These are phyloP conservation scores for Forbesichthys papilliferus DNA, from an alignment of 2,113 vertebrate species.

Conservation along the genomic window DNA sequence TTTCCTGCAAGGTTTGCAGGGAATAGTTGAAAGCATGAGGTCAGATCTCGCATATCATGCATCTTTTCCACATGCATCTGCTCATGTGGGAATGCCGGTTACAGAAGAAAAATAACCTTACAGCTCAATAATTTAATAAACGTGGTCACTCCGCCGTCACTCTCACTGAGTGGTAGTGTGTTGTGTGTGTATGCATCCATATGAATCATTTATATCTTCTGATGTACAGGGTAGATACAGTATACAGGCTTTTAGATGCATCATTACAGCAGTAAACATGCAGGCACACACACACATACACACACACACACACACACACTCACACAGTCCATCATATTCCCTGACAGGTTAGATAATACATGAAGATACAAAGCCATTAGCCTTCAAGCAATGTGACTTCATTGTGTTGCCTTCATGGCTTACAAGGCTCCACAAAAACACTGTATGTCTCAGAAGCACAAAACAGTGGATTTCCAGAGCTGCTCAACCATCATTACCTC, in stretches of 20 bases:
- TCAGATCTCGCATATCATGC: conserved; percentile 30
- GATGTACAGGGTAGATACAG: conserved; percentile 37
- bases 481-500: conserved; percentile 3
- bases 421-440: conserved; percentile 22
- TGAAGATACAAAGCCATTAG: conserved; percentile 13
- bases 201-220: conserved; percentile 53
- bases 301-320: too few species aligned
- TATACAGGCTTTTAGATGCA: conserved; percentile 40
- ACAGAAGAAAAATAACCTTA: neutral
- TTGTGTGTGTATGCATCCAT: conserved; percentile 9
- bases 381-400: conserved; percentile 19
- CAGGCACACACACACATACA: conserved; percentile 1
- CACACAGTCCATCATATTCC: conserved; percentile 13
- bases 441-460: neutral
- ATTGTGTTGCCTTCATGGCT: conserved; percentile 42
- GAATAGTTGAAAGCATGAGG: conserved; percentile 19
- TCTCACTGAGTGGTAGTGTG: conserved; percentile 11
- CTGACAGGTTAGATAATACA: conserved; percentile 6
- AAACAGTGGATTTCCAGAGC: conserved; percentile 37
- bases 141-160: neutral
- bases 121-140: neutral
- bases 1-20: conserved; percentile 17
- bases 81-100: conserved; percentile 9
- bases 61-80: neutral
- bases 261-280: conserved; percentile 34